Evolutionary conservation across 2,888 invertebrate species (phyloP).

Genomic region (Idaea biselata): DNA sequence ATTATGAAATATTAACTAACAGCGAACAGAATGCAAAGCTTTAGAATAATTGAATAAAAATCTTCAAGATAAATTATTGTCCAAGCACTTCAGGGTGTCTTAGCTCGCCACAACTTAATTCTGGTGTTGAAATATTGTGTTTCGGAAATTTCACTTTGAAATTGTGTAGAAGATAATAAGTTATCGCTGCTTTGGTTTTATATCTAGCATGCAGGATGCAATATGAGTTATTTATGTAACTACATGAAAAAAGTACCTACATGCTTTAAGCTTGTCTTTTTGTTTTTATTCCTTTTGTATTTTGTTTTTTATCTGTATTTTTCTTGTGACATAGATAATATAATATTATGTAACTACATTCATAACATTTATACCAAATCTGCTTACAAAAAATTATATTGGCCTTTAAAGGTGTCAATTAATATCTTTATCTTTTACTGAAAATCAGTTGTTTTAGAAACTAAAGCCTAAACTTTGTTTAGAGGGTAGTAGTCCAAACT

Average conservation of each 20-base stretch:
- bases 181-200: neutral
- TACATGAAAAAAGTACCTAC: neutral
- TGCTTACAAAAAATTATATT: too few relatives aligned
- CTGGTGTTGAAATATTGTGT: slow-evolving; percentile 11
- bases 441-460: too few relatives aligned
- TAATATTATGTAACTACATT: too few relatives aligned
- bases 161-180: neutral
- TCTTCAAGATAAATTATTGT: slow-evolving; percentile 28
- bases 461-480: too few relatives aligned
- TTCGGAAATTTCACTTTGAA: slow-evolving; percentile 12
- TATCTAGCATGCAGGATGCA: neutral
- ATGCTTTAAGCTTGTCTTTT: neutral
- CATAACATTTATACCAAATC: too few relatives aligned
- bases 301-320: too few relatives aligned
- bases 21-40: slow-evolving; percentile 34
- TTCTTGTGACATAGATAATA: too few relatives aligned
- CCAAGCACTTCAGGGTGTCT: slow-evolving; percentile 19
- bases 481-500: too few relatives aligned
- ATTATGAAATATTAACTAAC: slow-evolving; percentile 34
- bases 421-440: too few relatives aligned
- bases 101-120: slow-evolving; percentile 13
- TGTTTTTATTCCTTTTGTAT: too few relatives aligned
- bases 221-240: neutral
- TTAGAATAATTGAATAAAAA: slow-evolving; percentile 33
- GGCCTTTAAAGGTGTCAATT: too few relatives aligned